phyloP scores from a whole-genome alignment of 2,113 vertebrate genomes.

The Mystacornis crossleyi region DNA sequence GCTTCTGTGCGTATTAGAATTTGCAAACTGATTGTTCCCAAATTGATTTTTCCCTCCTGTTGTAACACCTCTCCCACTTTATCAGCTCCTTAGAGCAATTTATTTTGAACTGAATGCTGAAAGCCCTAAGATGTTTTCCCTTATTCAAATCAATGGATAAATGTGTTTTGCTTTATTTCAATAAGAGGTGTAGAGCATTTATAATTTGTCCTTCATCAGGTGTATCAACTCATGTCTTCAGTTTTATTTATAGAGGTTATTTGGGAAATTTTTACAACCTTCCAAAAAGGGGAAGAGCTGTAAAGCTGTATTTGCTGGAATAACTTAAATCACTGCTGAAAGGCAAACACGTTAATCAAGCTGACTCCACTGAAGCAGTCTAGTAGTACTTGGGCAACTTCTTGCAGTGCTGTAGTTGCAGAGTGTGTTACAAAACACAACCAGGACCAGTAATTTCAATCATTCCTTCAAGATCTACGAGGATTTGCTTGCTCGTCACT shows the following conservation, averaged over 20 bases:
- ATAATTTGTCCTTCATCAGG: neutral
- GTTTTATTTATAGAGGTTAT: neutral
- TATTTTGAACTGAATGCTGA: neutral
- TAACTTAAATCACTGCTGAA: neutral
- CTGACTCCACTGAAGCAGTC: neutral
- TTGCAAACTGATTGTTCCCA: neutral
- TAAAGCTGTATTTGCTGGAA: neutral
- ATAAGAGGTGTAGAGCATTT: accelerated
- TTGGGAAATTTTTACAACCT: neutral
- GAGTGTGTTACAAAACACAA: neutral
- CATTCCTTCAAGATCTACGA: neutral
- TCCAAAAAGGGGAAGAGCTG: neutral
- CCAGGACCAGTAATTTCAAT: neutral
- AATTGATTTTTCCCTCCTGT: neutral
- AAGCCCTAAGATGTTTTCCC: neutral
- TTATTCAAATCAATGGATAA: neutral
- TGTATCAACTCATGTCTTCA: neutral
- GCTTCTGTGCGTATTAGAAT: neutral
- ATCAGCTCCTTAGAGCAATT: neutral
- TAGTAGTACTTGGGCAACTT: neutral
- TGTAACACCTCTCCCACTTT: neutral
- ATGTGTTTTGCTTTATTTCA: neutral
- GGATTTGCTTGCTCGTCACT: neutral
- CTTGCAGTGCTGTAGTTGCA: neutral
- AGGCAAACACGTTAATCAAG: neutral